Evolutionary conservation across 2,888 invertebrate genomes (phyloP), one percentile per base, ranked within the genome.

Genomic region (Sinodicranocentrus sp.): DNA sequence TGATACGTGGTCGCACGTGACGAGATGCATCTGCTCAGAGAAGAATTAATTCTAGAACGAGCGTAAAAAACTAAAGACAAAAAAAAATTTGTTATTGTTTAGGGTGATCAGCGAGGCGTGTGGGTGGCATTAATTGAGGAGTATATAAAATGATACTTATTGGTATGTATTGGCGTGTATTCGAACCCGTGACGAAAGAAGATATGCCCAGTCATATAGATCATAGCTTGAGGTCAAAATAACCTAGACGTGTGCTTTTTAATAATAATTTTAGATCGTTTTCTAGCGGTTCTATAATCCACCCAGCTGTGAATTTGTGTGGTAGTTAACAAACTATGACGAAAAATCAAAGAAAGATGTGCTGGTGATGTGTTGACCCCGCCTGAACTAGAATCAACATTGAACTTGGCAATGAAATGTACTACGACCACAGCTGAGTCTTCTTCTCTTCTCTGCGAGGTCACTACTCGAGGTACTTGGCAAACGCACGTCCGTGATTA

Each of bases 321-420:
- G 33, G 48, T 17, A 48, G 48, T 48, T 48, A 63, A 63, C 63
- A 63, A 63, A 63, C 28, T 63, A 63, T 63, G 63, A 63, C 63
- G 63, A 63, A 28, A 63, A 63, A 28, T 63, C 21, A 17, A 63
- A 28, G 5, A 39, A 39, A 39, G 39, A 39, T 39, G 17, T 39
- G 65, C 17, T 13, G 3, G 13, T 2, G 21, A 23, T 5, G 21
- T 57, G 15, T 59, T 75, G 75, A 75, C 75, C 75, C 75, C 75
- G 59, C 75, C 75, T 75, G 75, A 75, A 75, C 75, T 75, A 75
- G 75, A 75, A 75, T 63, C 28, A 25, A 17, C 73, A 73, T 72
- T 73, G 73, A 73, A 73, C 73, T 73, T 73, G 73, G 73, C 73
- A 73, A 61, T 61, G 61, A 72, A 52, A 52, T 8, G 43, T 43